Percentiles rank a stretch among this genome's conserved stretches.
These are phyloP conservation scores for Verasper variegatus DNA, from an alignment of 2,113 vertebrate species.

Conservation along the genomic window DNA sequence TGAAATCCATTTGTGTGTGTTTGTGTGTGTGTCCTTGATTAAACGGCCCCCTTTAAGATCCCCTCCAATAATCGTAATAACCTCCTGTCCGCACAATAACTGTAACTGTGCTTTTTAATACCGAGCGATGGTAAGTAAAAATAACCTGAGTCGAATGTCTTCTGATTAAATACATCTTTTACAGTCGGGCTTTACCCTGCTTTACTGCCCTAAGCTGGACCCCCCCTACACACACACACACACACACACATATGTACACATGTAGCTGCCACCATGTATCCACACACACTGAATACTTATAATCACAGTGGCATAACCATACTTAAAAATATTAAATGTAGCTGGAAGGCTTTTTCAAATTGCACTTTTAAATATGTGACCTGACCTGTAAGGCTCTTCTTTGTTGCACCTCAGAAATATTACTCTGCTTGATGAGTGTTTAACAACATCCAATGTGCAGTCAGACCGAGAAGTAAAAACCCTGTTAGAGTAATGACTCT, in stretches of 20 bases:
- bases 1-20: background rate
- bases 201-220: constrained; percentile 51
- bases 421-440: constrained; percentile 71
- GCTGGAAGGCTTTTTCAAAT: constrained; percentile 59
- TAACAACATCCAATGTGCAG: constrained; percentile 47
- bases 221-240: constrained; percentile 9
- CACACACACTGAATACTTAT: constrained; percentile 29
- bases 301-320: constrained; percentile 60
- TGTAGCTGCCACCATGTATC: background rate
- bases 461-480: constrained; percentile 20
- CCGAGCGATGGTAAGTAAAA: constrained; percentile 80
- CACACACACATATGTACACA: constrained; percentile 16
- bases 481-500: constrained; percentile 53
- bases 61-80: constrained; percentile 58
- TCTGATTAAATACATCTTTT: constrained; percentile 84
- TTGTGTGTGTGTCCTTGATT: constrained; percentile 59
- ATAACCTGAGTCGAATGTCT: constrained; percentile 80
- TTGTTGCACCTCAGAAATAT: constrained; percentile 48
- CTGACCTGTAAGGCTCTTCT: constrained; percentile 50
- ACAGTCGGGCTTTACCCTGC: constrained; percentile 50
- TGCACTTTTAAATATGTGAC: constrained; percentile 63
- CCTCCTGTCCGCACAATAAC: constrained; percentile 60
- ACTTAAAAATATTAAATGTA: constrained; percentile 74
- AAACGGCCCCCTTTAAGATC: constrained; percentile 64
- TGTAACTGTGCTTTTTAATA: constrained; percentile 79